Evolutionary conservation across 2,888 invertebrate genomes (phyloP).

Genomic region (Agriopis leucophaearia): DNA sequence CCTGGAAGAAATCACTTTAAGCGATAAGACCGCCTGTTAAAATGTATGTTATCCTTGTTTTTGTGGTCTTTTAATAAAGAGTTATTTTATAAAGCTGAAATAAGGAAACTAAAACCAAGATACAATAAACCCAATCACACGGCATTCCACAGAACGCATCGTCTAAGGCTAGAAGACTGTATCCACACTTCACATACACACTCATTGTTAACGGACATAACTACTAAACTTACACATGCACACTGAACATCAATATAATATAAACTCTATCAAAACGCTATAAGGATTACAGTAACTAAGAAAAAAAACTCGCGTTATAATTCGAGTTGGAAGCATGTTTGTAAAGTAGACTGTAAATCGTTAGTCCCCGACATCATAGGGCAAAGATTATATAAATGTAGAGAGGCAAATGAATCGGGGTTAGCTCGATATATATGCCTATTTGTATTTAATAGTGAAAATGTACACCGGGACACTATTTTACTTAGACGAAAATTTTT

Average conservation of each 20-base stretch:
- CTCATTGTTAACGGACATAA: conserved; percentile 32
- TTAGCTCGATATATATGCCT: too few species aligned
- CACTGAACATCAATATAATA: background rate
- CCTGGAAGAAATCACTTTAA: too few species aligned
- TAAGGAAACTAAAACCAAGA: background rate
- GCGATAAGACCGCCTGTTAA: too few species aligned
- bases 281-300: conserved; percentile 7
- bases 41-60: too few species aligned
- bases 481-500: too few species aligned
- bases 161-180: conserved; percentile 22
- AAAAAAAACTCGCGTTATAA: conserved; percentile 22
- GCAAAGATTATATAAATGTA: conserved; percentile 60
- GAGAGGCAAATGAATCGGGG: background rate
- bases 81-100: background rate
- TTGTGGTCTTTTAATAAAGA: too few species aligned
- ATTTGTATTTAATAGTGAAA: too few species aligned
- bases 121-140: conserved; percentile 29
- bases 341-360: conserved; percentile 63
- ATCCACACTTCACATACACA: conserved; percentile 29
- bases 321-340: conserved; percentile 61
- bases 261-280: background rate
- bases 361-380: conserved; percentile 73
- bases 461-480: too few species aligned
- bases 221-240: conserved; percentile 26
- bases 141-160: conserved; percentile 25